Evolutionary conservation across 2,113 vertebrate species (phyloP), one percentile per base, ranked within the genome.

Genomic region (Channa argus): DNA sequence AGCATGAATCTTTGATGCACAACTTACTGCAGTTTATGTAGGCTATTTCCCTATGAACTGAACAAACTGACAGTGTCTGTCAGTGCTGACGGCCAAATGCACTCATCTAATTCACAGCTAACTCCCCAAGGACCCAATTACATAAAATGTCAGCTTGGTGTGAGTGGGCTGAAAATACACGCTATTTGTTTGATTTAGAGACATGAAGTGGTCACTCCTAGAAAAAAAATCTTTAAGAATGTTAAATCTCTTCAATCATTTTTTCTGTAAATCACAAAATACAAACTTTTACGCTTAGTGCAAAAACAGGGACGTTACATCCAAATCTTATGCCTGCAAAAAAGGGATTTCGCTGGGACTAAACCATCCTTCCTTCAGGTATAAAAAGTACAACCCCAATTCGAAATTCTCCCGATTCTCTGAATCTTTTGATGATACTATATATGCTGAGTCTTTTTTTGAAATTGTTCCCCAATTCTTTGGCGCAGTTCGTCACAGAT

Each of bases 1-100:
- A 51, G 50, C 53, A 71, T 77, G n/a, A 80, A 88, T 88, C 80
- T 88, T 87, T 86, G 79, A 91, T 79, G 70, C 59, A 52, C 59
- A 68, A 37, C 71, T 81, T 79, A 63, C 70, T 70, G 72, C 54
- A 61, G 52, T 45, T 73, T 60, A 56, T 63, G 68, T 86, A 77
- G 72, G 79, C 63, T 76, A 68, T 69, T 78, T 65, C 77, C 78
- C 12, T 62, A 50, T 67, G 72, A 79, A 59, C 43, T 4, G 47
- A 60, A 76, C 24, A 14, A 62, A 46, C 73, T 70, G 71, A 74
- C 77, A 58, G 74, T 47, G 63, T 65, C 53, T 74, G 58, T 81
- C 72, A 36, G 61, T 1, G 64, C 70, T 53, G 71, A 70, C 9
- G 5, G 63, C 60, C 52, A 34, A 13, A 63, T 46, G 60, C 55